Conservation (phyloP, 2,113 vertebrate genomes). For the Ictalurus punctatus region DNA sequence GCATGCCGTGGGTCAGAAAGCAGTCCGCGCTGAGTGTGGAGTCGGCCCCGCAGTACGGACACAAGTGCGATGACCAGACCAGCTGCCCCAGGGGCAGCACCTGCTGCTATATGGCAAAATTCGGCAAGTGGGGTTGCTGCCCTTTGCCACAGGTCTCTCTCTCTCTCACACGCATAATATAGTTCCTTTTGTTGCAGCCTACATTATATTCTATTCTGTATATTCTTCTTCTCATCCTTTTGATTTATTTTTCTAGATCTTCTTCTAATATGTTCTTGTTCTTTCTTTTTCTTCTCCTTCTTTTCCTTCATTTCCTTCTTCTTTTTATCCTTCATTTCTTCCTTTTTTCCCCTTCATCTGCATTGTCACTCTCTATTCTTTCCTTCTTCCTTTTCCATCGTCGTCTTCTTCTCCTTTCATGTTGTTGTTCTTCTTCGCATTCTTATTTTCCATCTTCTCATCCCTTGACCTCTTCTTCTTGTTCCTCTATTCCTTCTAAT, state of each 20-base stretch:
- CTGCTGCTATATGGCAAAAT: conserved; percentile 73
- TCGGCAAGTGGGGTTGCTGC: conserved; percentile 76
- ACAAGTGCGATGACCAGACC: conserved; percentile 66
- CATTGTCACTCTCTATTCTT: background rate
- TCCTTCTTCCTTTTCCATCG: background rate
- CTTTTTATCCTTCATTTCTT: too few relatives aligned
- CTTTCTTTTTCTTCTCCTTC: background rate
- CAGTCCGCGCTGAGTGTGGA: conserved; percentile 40
- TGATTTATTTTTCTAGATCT: background rate
- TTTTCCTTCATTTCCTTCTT: background rate
- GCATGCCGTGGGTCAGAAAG: conserved; percentile 64
- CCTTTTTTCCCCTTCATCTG: too few relatives aligned
- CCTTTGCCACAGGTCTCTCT: conserved; percentile 64
- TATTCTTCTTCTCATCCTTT: background rate
- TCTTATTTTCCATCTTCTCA: background rate
- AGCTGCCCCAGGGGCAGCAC: conserved; percentile 71
- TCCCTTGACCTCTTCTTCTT: too few relatives aligned
- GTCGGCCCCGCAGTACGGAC: background rate
- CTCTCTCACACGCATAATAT: too few relatives aligned
- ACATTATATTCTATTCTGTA: too few relatives aligned
- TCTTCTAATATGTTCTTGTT: background rate
- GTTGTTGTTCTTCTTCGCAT: too few relatives aligned
- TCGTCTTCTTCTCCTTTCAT: too few relatives aligned
- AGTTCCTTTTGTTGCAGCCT: background rate
- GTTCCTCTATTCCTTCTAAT: too few relatives aligned